Conservation (phyloP, 2,888 invertebrate species). For the Drosophila ochracea region DNA sequence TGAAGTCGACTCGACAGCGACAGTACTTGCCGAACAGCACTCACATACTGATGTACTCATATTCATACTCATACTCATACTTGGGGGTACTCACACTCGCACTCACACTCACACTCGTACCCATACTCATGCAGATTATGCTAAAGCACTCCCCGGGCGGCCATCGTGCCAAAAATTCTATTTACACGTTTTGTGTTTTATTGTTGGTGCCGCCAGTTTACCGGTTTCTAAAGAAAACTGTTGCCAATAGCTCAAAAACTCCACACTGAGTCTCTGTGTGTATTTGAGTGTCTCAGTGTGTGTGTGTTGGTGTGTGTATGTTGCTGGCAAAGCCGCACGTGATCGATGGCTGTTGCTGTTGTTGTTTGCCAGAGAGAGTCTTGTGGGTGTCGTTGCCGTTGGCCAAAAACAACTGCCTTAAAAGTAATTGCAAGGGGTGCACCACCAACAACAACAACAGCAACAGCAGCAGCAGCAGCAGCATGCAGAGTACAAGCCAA, state of each 20-base stretch:
- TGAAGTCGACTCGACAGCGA: slow-evolving; percentile 16
- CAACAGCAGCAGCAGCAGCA: slow-evolving; percentile 33
- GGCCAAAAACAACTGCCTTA: slow-evolving; percentile 69
- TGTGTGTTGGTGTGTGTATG: slow-evolving; percentile 24
- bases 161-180: slow-evolving; percentile 84
- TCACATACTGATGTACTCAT: slow-evolving; percentile 7
- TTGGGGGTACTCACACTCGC: neutral
- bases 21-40: slow-evolving; percentile 2
- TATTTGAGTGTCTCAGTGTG: neutral
- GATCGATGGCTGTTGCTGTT: slow-evolving; percentile 70
- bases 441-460: slow-evolving; percentile 44
- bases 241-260: slow-evolving; percentile 77
- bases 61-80: neutral
- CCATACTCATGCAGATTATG: slow-evolving; percentile 82
- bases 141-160: slow-evolving; percentile 83
- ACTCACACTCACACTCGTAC: slow-evolving; percentile 6
- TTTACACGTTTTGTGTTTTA: slow-evolving; percentile 84
- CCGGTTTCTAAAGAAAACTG: slow-evolving; percentile 54
- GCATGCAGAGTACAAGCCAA: slow-evolving; percentile 34
- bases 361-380: slow-evolving; percentile 43
- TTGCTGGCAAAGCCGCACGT: slow-evolving; percentile 75
- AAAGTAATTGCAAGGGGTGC: slow-evolving; percentile 81
- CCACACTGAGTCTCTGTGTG: slow-evolving; percentile 13
- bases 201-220: slow-evolving; percentile 65
- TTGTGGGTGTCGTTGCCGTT: slow-evolving; percentile 70